These are phyloP conservation scores for Tenthredo notha DNA, from an alignment of 2,888 invertebrate genomes.

Conservation along the genomic window DNA sequence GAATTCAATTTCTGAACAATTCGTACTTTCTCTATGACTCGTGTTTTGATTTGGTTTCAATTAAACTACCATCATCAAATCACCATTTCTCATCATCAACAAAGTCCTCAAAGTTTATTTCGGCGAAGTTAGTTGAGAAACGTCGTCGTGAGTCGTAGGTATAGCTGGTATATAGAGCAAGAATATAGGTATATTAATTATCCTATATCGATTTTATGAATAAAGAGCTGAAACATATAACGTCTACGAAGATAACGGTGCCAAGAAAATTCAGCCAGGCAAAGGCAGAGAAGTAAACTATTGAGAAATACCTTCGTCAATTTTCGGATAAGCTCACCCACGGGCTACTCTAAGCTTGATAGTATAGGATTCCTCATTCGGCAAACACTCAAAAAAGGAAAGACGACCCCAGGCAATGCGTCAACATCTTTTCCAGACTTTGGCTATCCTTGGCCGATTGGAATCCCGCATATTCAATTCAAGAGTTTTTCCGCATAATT, in stretches of 20 bases:
- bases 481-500: background rate
- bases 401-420: conserved; percentile 32
- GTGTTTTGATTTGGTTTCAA: conserved; percentile 3
- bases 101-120: background rate
- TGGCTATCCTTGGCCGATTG: conserved; percentile 4
- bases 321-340: background rate
- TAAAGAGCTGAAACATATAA: background rate
- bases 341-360: background rate
- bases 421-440: conserved; percentile 14
- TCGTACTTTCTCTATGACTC: background rate
- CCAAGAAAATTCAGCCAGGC: background rate
- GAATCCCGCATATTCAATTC: conserved; percentile 17
- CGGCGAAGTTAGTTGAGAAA: background rate
- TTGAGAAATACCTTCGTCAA: background rate
- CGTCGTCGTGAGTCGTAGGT: background rate
- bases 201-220: background rate
- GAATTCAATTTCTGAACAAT: background rate
- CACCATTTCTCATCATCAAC: background rate
- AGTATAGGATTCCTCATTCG: background rate
- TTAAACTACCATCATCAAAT: background rate
- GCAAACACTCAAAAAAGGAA: conserved; percentile 17
- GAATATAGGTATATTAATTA: conserved; percentile 17
- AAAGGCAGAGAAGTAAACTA: conserved; percentile 1
- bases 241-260: background rate
- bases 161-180: background rate